Evolutionary conservation across 2,888 invertebrate genomes (phyloP), one percentile per base, ranked within the genome.

Genomic region (Mesochorus sp.): DNA sequence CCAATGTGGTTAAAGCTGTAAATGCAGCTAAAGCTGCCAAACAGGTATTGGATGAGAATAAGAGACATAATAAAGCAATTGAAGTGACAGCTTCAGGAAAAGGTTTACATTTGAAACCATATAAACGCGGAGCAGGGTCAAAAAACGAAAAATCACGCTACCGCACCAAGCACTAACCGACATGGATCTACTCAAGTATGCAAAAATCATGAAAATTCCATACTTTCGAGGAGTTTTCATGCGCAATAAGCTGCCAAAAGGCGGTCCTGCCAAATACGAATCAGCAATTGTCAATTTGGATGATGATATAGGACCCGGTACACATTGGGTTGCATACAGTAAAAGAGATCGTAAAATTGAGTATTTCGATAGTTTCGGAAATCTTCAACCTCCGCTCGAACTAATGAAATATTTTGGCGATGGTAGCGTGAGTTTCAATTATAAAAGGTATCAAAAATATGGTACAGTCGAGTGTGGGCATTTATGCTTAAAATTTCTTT

Each of bases 51-150:
- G n/a, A n/a, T n/a, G n/a, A n/a, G n/a, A n/a, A n/a, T n/a, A n/a
- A n/a, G n/a, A n/a, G n/a, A n/a, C n/a, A n/a, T n/a, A n/a, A n/a
- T n/a, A n/a, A n/a, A n/a, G n/a, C n/a, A n/a, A n/a, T n/a, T n/a
- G n/a, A n/a, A n/a, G n/a, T n/a, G n/a, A 81, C 84, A 14, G 82
- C 84, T 26, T 5, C 84, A 5, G 84, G 81, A 1, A 86, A 82
- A 42, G 82, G 82, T 2, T n/a, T 86, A 19, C 80, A 81, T 77
- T 39, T 84, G 19, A 77, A 76, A 67, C 81, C 80, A 3, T 81
- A 86, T 28, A 85, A 76, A 74, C 79, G 37, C 3, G 85, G 84
- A 4, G 68, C 79, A 14, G 82, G 84, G 61, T 44, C 82, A 12
- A 37, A 37, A 37, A 37, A n/a, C 12, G n/a, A 12, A 37, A 37